phyloP scores from a whole-genome alignment of 1,140 invertebrate genomes.

The Asobara japonica region DNA sequence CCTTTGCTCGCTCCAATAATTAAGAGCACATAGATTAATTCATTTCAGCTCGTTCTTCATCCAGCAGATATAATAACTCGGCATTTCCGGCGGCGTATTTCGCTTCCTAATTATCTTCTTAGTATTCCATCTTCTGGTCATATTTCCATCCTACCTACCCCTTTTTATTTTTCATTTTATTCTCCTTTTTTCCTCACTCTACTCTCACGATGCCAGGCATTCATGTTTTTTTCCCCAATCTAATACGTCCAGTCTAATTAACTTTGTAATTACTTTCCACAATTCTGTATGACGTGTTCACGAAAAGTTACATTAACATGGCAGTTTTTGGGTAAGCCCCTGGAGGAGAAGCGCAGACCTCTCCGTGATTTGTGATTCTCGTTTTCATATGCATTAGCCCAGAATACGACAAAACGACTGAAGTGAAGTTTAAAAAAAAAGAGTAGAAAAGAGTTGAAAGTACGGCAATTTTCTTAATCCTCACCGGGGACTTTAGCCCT shows the following conservation, averaged over 20 bases:
- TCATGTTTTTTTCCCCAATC: conserved; percentile 29
- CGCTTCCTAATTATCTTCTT: conserved; percentile 20
- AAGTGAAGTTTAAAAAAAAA: not conserved
- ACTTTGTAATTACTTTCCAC: conserved; percentile 34
- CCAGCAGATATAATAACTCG: not conserved
- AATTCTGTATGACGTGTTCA: not conserved
- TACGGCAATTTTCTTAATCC: conserved; percentile 25
- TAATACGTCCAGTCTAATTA: conserved; percentile 29
- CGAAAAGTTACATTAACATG: not conserved
- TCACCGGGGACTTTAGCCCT: not conserved
- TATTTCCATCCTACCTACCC: not conserved
- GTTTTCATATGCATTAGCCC: conserved; percentile 16
- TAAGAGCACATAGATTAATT: conserved; percentile 22
- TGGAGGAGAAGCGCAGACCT: not conserved
- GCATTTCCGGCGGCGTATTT: conserved; percentile 18
- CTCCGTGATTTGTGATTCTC: conserved; percentile 22
- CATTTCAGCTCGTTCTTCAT: conserved; percentile 16
- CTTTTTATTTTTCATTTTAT: not conserved
- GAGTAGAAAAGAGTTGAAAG: conserved; percentile 4
- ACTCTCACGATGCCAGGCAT: not conserved
- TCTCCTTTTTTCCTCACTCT: not conserved
- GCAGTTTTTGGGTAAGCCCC: conserved; percentile 3
- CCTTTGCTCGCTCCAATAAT: not conserved
- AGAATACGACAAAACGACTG: not conserved
- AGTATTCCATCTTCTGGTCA: conserved; percentile 5